phyloP scores from a whole-genome alignment of 2,113 vertebrate genomes.

The Theropithecus gelada region DNA sequence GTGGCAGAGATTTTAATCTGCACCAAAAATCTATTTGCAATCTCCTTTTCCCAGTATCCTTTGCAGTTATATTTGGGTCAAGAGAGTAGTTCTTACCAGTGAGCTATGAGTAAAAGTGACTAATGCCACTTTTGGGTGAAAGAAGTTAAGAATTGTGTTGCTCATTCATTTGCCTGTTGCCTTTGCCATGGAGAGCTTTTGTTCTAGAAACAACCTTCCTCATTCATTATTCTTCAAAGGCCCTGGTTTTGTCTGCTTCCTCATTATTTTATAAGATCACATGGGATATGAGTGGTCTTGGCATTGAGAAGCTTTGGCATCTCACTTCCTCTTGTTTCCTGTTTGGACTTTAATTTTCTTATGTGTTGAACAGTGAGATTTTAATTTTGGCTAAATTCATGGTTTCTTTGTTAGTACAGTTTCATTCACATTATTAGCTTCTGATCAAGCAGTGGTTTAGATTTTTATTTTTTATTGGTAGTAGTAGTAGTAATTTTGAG shows the following conservation, averaged over 20 bases:
- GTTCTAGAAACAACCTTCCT: neutral
- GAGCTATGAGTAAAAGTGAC: neutral
- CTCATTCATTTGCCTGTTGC: neutral
- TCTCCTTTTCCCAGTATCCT: neutral
- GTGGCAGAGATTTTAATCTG: neutral
- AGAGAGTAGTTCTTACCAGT: neutral
- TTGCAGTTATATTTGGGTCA: neutral
- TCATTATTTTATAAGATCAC: neutral
- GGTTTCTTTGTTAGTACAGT: neutral
- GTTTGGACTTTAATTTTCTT: neutral
- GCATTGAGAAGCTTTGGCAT: neutral
- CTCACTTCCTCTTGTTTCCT: neutral
- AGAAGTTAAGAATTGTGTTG: neutral
- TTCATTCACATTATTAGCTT: neutral
- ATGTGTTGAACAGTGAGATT: neutral
- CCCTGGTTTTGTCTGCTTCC: neutral
- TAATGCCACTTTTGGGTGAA: neutral
- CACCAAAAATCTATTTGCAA: neutral
- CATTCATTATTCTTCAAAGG: neutral
- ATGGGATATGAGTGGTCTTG: neutral
- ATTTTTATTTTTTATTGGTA: too few relatives aligned
- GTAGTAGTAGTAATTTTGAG: too few relatives aligned
- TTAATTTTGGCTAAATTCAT: neutral
- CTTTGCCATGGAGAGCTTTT: neutral
- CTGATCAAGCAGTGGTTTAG: neutral